Evolutionary conservation across 2,888 invertebrate species (phyloP), one percentile per base, ranked within the genome.

Genomic region (Zeuzera pyrina): DNA sequence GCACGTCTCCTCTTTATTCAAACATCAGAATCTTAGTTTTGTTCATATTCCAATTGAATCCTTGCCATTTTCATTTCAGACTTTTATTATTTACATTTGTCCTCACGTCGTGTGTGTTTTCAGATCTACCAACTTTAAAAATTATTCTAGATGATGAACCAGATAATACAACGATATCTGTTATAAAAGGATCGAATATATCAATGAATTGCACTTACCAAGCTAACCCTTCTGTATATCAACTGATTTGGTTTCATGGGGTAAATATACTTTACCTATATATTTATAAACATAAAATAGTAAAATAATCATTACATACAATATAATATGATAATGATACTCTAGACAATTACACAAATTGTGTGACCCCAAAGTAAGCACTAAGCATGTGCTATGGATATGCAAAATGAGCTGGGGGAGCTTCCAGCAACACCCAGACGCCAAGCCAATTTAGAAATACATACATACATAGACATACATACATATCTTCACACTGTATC

Each of bases 201-300:
- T 52, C 63, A 2, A 40, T 83, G 31, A 69, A 68, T 33, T 83
- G 83, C 52, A 68, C 49, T 25, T 60, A 68, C 28, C 49, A 61
- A 35, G 74, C 81, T 1, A 79, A 81, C 37, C 83, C 83, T 2
- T 48, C 62, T 2, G 52, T 71, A 1, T 63, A 68, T 37, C 63
- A 70, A 38, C 43, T 81, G 3, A 57, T 57, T 13, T 83, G 81
- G 74, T 77, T 67, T 38, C 73, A 71, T 42, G 62, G 66, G 66
- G 81, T 78, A 34, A 31, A 30, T 15, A 2, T 8, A n/a, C 14
- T 12, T 5, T 12, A 11, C 26, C 4, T 12, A 19, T 19, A 19
- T 6, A 8, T 19, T 6, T 6, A 19, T 19, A 19, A 8, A 6
- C 8, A 19, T 19, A 19, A 19, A 19, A 19, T 19, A 5, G 8